Evolutionary conservation across 2,797 vertebrate genomes (phyloP).

Genomic region (Rhadinocentrus ornatus): DNA sequence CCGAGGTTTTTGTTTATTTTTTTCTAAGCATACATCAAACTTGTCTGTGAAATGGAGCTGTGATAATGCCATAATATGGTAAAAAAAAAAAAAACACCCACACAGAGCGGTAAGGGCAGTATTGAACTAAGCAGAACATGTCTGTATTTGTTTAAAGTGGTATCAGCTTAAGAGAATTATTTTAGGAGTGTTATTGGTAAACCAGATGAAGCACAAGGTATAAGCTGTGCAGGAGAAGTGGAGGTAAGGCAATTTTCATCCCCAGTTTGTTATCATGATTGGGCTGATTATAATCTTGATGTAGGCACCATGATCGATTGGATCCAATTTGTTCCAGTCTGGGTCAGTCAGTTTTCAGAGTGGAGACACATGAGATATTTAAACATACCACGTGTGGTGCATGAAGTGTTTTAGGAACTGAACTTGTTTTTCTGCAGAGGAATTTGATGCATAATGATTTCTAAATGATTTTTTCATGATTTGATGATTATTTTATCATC

Average conservation of each 20-base stretch:
- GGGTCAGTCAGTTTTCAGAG: background rate
- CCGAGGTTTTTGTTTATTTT: conserved; percentile 19
- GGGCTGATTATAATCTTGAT: conserved; percentile 2
- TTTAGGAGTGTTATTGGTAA: conserved; percentile 30
- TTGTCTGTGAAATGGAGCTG: conserved; percentile 60
- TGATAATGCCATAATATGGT: conserved; percentile 49
- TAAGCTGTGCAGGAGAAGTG: conserved; percentile 23
- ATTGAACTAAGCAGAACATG: conserved; percentile 53
- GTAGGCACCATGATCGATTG: background rate
- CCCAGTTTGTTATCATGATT: background rate
- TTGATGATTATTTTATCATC: background rate
- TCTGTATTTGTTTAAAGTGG: conserved; percentile 48
- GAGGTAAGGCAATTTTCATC: conserved; percentile 11
- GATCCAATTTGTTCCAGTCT: conserved; percentile 6
- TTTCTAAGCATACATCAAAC: conserved; percentile 47
- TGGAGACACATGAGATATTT: background rate
- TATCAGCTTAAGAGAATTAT: conserved; percentile 35
- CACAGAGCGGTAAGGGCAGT: conserved; percentile 51
- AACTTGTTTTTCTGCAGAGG: background rate
- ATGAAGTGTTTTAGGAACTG: background rate
- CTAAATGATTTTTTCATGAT: background rate
- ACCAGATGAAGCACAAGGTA: conserved; percentile 20
- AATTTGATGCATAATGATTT: background rate
- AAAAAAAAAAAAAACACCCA: conserved; percentile 52
- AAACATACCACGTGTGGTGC: background rate